phyloP scores from a whole-genome alignment of 2,888 invertebrate species.

The Cephus pulcher region DNA sequence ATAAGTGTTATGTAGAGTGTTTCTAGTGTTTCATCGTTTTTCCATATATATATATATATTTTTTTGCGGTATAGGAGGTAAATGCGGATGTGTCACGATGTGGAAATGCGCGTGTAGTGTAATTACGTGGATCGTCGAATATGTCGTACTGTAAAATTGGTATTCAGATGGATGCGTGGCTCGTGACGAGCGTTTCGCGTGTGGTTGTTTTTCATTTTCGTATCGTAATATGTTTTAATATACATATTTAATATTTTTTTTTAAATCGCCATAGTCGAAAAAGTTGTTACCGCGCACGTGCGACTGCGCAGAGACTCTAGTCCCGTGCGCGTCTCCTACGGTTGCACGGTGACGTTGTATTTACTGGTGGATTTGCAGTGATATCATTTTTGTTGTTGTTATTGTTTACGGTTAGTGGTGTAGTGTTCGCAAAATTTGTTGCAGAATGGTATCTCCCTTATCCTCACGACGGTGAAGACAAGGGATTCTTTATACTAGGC shows the following conservation, averaged over 20 bases:
- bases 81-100: background rate
- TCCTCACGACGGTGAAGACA: background rate
- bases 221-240: constrained; percentile 19
- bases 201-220: constrained; percentile 17
- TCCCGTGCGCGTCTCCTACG: constrained; percentile 15
- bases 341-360: constrained; percentile 16
- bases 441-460: constrained; percentile 12
- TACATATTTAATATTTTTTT: constrained; percentile 33
- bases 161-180: background rate
- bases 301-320: constrained; percentile 25
- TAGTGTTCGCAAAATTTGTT: constrained; percentile 21
- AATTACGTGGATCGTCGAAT: background rate
- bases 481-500: background rate
- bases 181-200: constrained; percentile 18
- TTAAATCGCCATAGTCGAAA: constrained; percentile 52
- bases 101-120: background rate
- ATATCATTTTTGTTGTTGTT: background rate
- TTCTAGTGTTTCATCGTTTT: constrained; percentile 14
- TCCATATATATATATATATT: background rate
- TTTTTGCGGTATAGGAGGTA: background rate
- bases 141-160: background rate
- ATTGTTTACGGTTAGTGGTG: constrained; percentile 35
- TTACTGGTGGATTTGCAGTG: constrained; percentile 46
- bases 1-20: constrained; percentile 15
- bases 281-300: constrained; percentile 38